Conservation (phyloP, 92 coral and sea anemone species). For the Actinostola sp. region DNA sequence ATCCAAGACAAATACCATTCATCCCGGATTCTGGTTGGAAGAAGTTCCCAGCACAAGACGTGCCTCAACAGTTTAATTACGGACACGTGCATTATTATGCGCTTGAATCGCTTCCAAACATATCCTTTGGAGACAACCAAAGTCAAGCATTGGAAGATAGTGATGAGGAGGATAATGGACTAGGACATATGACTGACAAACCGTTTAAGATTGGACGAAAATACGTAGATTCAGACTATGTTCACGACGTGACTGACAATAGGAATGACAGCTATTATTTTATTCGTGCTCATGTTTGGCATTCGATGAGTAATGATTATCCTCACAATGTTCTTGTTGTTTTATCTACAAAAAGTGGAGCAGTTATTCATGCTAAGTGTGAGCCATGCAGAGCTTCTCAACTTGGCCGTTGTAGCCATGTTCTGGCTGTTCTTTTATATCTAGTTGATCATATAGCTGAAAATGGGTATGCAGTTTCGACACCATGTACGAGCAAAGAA, state of each 20-base stretch:
- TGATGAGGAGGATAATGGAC: constrained; percentile 10
- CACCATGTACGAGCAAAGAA: constrained; percentile 52
- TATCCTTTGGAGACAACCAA: background rate
- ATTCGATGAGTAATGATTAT: constrained; percentile 60
- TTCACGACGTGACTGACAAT: constrained; percentile 52
- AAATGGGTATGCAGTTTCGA: constrained; percentile 23
- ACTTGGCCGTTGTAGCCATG: constrained; percentile 59
- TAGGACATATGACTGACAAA: constrained; percentile 68
- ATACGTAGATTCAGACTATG: constrained; percentile 62
- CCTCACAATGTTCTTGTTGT: constrained; percentile 59
- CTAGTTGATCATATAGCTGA: constrained; percentile 43
- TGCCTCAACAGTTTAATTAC: constrained; percentile 47
- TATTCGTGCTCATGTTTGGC: constrained; percentile 66
- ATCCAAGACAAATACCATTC: background rate
- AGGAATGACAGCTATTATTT: constrained; percentile 46
- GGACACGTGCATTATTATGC: constrained; percentile 52
- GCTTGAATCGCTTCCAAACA: constrained; percentile 29
- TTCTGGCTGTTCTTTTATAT: constrained; percentile 52
- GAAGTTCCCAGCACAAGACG: constrained; percentile 35
- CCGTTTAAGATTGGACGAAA: constrained; percentile 58
- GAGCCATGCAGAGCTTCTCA: constrained; percentile 42
- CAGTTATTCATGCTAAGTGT: constrained; percentile 54
- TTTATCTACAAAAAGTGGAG: constrained; percentile 54
- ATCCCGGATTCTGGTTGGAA: constrained; percentile 39
- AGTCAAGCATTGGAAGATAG: background rate